phyloP scores from a whole-genome alignment of 2,888 invertebrate genomes.

The Loripinus fragilis region DNA sequence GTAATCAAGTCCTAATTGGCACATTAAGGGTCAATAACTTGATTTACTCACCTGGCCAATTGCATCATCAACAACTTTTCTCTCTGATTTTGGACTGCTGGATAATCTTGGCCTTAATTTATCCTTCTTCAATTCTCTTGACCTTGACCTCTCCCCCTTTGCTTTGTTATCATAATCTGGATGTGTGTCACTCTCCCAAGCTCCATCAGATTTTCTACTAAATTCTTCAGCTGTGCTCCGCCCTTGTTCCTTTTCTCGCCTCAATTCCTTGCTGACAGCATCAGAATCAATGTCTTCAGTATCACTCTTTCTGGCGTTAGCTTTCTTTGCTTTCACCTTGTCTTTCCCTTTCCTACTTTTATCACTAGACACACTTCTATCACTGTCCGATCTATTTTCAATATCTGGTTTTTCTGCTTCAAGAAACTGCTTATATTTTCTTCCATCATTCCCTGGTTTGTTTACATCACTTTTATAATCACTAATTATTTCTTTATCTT shows the following conservation, averaged over 20 bases:
- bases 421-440: conserved; percentile 63
- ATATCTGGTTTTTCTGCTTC: conserved; percentile 71
- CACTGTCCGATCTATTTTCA: conserved; percentile 38
- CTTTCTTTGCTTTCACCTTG: conserved; percentile 20
- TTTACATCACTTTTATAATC: not conserved
- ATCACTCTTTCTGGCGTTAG: not conserved
- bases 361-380: not conserved
- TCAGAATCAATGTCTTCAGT: conserved; percentile 4
- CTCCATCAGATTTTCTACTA: not conserved
- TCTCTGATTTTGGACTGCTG: conserved; percentile 59
- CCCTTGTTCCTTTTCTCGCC: not conserved
- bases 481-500: not conserved
- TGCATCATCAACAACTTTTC: conserved; percentile 54
- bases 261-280: not conserved
- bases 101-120: conserved; percentile 46
- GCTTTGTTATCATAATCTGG: not conserved
- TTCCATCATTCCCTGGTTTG: not conserved
- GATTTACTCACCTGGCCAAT: conserved; percentile 72
- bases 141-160: conserved; percentile 15
- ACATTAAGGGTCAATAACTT: no score
- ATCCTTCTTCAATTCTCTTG: conserved; percentile 14
- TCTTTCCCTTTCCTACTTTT: conserved; percentile 26
- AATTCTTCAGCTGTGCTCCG: not conserved
- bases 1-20: no score
- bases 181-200: no score